Evolutionary conservation across 2,113 vertebrate genomes (phyloP).

Genomic region (Hassar affinis): DNA sequence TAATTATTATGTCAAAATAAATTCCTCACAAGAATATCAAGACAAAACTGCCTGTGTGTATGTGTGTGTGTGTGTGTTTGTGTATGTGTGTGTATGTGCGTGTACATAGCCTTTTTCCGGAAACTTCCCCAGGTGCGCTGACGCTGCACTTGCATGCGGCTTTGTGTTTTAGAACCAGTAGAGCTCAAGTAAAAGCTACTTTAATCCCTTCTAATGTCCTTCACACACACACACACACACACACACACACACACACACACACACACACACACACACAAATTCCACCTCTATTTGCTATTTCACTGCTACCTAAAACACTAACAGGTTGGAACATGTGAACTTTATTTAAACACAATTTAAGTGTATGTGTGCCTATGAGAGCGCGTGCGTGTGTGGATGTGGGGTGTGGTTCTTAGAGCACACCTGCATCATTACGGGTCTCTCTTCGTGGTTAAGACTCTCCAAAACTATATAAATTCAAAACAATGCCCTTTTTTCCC

Average conservation of each 20-base stretch:
- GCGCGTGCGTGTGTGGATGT: constrained; percentile 31
- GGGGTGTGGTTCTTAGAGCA: constrained; percentile 3
- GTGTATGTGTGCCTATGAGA: neutral
- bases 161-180: constrained; percentile 54
- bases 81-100: neutral
- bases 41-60: neutral
- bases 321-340: constrained; percentile 38
- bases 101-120: constrained; percentile 29
- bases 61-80: constrained; percentile 9
- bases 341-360: constrained; percentile 13
- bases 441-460: neutral
- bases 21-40: too few species aligned
- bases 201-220: constrained; percentile 62
- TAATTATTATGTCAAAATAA: too few species aligned
- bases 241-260: constrained; percentile 46
- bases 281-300: neutral
- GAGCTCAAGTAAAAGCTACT: constrained; percentile 41
- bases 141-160: constrained; percentile 54
- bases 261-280: constrained; percentile 29
- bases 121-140: constrained; percentile 37
- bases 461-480: constrained; percentile 4
- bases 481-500: constrained; percentile 14
- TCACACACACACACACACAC: constrained; percentile 45
- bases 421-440: constrained; percentile 18
- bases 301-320: constrained; percentile 25